Base-by-base conservation (phyloP, 2,888 invertebrate genomes). In the Hemithea aestivaria region DNA sequence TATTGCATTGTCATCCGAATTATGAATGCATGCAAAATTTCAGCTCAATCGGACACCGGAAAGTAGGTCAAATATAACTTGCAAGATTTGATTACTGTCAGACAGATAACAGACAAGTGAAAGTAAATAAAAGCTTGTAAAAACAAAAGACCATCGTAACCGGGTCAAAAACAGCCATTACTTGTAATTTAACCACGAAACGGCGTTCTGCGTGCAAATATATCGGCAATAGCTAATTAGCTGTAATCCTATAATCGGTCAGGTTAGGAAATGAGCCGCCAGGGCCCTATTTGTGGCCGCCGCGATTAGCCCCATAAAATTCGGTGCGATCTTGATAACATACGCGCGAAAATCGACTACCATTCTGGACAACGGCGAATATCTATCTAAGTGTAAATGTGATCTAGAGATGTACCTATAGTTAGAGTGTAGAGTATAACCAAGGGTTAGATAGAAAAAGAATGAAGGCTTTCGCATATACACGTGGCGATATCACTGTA, bases 201-300 rank as follows among this genome's bases (percentile, higher is more conserved):
- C 39, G 36, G 43, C 33, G 20, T 48, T 28, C 44, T 40, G 64
- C 59, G 62, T 69, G 60, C 68, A 65, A 62, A 66, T 73, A 70
- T 83, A 84, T 81, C 66, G 77, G 76, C 77, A 82, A 83, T 82
- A 82, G 83, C 74, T 85, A 84, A 87, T 87, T 87, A 87, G 76
- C 64, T 55, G 75, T 77, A 84, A 83, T 83, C 85, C 84, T 62
- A 73, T 85, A 85, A 85, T 84, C 79, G 85, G 75, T 62, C 80
- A 82, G 83, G 81, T 84, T 81, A 83, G 82, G 66, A 69, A 77
- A 85, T 83, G 68, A 76, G 67, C 77, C 85, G 70, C 82, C 32
- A 54, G 87, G 83, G 87, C 51, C 79, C 84, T 72, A 83, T 87
- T 82, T 75, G 81, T 68, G 81, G 81, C 56, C 53, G 67, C 59